Percentiles rank a stretch among this genome's conserved stretches.
Evolutionary conservation across 2,888 invertebrate genomes (phyloP).

Genomic region (Anthrax anthrax): DNA sequence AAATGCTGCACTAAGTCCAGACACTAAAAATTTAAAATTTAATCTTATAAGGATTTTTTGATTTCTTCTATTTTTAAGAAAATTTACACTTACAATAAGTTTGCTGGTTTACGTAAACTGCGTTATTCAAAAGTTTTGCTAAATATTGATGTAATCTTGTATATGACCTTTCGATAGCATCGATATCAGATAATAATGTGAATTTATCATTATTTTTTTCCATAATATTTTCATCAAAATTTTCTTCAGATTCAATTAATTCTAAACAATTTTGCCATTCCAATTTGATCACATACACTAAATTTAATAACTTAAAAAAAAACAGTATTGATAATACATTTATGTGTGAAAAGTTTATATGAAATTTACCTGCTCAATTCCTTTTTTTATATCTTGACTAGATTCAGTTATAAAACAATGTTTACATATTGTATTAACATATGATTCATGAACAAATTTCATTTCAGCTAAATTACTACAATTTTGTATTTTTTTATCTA

Average conservation of each 20-base stretch:
- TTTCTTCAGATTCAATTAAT: slow-evolving; percentile 15
- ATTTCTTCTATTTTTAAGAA: background rate
- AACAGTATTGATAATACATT: too few relatives aligned
- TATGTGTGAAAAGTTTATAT: too few relatives aligned
- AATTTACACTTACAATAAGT: slow-evolving; percentile 18
- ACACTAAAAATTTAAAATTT: slow-evolving; percentile 18
- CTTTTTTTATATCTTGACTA: slow-evolving; percentile 10
- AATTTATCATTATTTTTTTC: background rate
- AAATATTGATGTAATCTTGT: slow-evolving; percentile 29
- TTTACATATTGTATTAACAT: slow-evolving; percentile 22
- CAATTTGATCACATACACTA: slow-evolving; percentile 25
- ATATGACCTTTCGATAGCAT: slow-evolving; percentile 25
- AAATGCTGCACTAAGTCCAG: slow-evolving; percentile 24
- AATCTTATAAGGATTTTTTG: background rate
- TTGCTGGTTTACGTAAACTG: slow-evolving; percentile 23
- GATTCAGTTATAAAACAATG: slow-evolving; percentile 24
- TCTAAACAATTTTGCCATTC: slow-evolving; percentile 26
- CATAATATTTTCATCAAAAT: background rate
- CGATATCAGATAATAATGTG: background rate
- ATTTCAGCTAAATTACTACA: slow-evolving; percentile 24
- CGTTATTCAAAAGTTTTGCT: slow-evolving; percentile 22
- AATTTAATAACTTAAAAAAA: slow-evolving; percentile 21
- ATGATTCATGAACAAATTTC: slow-evolving; percentile 26
- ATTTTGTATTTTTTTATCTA: slow-evolving; percentile 22
- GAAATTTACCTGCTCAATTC: slow-evolving; percentile 23